Percentiles rank a stretch among this genome's conserved stretches.
phyloP scores from a whole-genome alignment of 2,113 vertebrate species.

The Podarcis raffonei region DNA sequence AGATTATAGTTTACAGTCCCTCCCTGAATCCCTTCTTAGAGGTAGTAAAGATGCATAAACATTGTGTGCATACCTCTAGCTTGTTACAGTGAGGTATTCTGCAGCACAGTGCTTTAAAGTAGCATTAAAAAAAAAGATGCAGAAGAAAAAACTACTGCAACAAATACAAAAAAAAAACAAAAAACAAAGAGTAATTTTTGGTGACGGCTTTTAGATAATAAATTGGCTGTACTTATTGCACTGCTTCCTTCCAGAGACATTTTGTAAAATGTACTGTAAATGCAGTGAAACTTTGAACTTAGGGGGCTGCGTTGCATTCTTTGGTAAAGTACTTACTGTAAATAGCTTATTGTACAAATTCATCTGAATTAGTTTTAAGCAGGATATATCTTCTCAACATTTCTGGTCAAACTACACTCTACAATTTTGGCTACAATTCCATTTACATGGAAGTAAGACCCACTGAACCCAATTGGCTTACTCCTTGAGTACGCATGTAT shows the following conservation, averaged over 20 bases:
- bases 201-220: background rate
- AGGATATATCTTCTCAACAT: background rate
- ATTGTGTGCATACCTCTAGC: background rate
- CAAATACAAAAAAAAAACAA: background rate
- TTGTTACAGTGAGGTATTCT: background rate
- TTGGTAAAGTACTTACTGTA: background rate
- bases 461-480: background rate
- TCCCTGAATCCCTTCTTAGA: background rate
- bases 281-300: background rate
- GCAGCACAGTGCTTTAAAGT: background rate
- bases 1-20: background rate
- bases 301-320: too few relatives aligned
- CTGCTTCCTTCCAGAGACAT: background rate
- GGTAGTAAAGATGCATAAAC: background rate
- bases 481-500: background rate
- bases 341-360: background rate
- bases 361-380: background rate
- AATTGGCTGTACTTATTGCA: background rate
- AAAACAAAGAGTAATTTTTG: background rate
- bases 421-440: background rate
- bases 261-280: background rate
- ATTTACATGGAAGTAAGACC: background rate
- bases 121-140: background rate
- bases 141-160: background rate
- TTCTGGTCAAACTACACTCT: background rate